Evolutionary conservation across 1,140 invertebrate genomes (phyloP).

Genomic region (Drosophila chauvacae): DNA sequence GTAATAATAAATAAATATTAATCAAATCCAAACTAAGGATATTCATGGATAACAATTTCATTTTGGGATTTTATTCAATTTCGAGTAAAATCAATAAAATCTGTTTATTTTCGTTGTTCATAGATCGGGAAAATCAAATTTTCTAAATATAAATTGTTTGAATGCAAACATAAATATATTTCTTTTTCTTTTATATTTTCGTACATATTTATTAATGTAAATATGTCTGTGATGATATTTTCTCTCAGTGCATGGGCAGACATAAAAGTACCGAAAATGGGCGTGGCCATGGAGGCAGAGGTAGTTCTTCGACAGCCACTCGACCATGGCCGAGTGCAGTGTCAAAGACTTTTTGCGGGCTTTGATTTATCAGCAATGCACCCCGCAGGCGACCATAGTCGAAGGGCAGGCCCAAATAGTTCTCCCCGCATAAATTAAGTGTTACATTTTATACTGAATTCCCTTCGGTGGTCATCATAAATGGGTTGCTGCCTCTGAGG

Average conservation of each 20-base stretch:
- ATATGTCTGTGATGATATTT: background rate
- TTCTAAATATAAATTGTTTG: background rate
- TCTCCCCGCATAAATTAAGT: conserved; percentile 45
- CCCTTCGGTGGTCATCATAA: conserved; percentile 18
- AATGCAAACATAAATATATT: too few species aligned
- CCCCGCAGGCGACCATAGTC: conserved; percentile 19
- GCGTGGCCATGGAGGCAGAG: conserved; percentile 27
- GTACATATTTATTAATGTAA: background rate
- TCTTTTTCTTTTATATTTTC: background rate
- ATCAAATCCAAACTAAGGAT: too few species aligned
- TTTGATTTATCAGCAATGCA: conserved; percentile 57
- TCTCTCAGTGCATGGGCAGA: conserved; percentile 25
- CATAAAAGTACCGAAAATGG: conserved; percentile 21
- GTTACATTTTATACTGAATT: conserved; percentile 42
- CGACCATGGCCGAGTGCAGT: conserved; percentile 47
- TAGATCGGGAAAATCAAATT: too few species aligned
- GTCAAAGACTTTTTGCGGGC: conserved; percentile 55
- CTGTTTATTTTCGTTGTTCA: background rate
- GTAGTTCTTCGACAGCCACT: conserved; percentile 30
- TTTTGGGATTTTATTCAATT: background rate
- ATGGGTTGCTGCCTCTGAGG: conserved; percentile 6
- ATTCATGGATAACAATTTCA: too few species aligned
- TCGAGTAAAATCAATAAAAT: background rate
- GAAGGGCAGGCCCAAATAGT: background rate
- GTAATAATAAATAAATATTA: too few species aligned